Conservation (phyloP, 2,888 invertebrate genomes). For the Sepioteuthis lessoniana region DNA sequence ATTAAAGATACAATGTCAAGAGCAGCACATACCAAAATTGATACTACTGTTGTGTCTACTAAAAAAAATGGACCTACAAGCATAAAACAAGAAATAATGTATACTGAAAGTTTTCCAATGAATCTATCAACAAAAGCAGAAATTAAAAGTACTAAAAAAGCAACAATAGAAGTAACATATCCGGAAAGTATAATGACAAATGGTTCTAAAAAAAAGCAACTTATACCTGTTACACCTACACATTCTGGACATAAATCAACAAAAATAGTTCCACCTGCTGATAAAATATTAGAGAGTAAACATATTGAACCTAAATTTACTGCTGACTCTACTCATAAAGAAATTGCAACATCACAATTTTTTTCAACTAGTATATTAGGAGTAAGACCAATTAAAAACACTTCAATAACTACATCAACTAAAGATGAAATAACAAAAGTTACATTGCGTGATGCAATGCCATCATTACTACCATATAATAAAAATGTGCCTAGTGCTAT, state of each 20-base stretch:
- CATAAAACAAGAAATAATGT: background rate
- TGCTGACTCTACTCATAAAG: background rate
- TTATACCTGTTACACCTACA: background rate
- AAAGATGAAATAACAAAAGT: background rate
- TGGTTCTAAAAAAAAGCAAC: background rate
- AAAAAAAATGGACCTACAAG: background rate
- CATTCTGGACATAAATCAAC: background rate
- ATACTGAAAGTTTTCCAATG: background rate
- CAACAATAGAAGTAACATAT: too few species aligned
- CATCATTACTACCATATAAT: background rate
- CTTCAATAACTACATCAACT: background rate
- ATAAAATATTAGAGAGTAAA: background rate
- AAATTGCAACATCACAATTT: background rate
- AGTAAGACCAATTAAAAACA: background rate
- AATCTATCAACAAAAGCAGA: background rate
- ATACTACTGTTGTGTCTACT: background rate
- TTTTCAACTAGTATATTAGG: background rate
- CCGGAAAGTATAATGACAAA: background rate
- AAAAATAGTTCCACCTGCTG: background rate
- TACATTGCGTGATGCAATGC: background rate
- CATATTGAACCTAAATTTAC: background rate
- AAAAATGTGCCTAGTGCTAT: background rate
- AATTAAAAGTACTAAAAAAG: background rate
- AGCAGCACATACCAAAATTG: background rate
- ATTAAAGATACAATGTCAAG: background rate